Conservation (phyloP, 2,888 invertebrate genomes). For the Aleiodes alternator region DNA sequence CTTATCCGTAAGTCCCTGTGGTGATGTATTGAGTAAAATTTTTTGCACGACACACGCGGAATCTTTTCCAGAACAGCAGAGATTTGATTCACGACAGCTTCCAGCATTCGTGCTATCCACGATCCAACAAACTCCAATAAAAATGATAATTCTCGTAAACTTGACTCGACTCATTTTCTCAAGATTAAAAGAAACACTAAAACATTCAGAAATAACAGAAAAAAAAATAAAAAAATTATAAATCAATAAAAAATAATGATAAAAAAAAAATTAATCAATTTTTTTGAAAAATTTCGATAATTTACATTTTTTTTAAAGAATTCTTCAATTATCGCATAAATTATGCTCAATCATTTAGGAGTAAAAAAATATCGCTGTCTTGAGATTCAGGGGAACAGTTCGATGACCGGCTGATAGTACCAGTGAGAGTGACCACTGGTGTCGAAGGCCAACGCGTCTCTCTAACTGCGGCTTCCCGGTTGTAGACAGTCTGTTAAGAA, state of each 20-base stretch:
- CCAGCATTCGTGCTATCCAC: constrained; percentile 75
- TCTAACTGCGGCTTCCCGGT: constrained; percentile 60
- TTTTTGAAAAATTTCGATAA: not conserved
- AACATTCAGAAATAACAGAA: not conserved
- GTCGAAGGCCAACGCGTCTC: constrained; percentile 56
- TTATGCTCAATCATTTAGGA: too few species aligned
- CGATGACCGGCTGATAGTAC: constrained; percentile 29
- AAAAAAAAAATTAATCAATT: constrained; percentile 3
- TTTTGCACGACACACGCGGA: constrained; percentile 91
- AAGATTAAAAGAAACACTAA: not conserved
- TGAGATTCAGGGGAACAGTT: not conserved
- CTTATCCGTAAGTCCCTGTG: constrained; percentile 87
- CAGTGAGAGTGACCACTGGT: constrained; percentile 32
- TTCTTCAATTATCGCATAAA: too few species aligned
- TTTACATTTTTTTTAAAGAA: constrained; percentile 5
- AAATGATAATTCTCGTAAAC: not conserved
- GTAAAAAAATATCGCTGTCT: too few species aligned
- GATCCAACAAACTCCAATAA: constrained; percentile 24
- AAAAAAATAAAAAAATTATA: not conserved
- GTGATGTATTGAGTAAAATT: constrained; percentile 86
- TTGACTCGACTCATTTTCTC: constrained; percentile 1
- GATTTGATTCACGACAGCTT: constrained; percentile 86
- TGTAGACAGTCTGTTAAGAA: constrained; percentile 58
- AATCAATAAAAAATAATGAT: not conserved
- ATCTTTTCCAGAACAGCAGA: constrained; percentile 90